A percentile compares a stretch with the other conserved stretches of the same genome.
Evolutionary conservation across 2,113 vertebrate genomes (phyloP).

Genomic region (Ovibos moschatus): DNA sequence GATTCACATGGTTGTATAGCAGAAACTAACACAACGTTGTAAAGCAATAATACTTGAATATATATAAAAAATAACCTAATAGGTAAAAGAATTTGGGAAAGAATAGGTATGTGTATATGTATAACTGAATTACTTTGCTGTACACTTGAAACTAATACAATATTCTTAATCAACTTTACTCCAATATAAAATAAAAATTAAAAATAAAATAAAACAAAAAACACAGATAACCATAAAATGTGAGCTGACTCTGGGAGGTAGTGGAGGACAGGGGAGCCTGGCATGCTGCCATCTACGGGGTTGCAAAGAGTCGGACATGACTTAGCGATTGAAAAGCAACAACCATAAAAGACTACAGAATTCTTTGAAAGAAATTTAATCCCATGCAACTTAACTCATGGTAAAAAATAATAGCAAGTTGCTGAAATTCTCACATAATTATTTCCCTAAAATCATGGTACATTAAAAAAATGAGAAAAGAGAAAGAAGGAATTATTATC

Average conservation of each 20-base stretch:
- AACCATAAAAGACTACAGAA: neutral
- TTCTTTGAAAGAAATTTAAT: neutral
- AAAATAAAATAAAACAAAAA: neutral
- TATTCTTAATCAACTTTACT: neutral
- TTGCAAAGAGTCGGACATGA: neutral
- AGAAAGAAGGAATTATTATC: neutral
- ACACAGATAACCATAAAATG: neutral
- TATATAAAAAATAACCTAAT: neutral
- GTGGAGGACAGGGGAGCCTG: neutral
- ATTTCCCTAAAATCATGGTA: neutral
- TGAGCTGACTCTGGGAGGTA: neutral
- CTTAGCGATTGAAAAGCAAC: neutral
- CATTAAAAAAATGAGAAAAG: neutral
- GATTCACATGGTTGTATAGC: neutral
- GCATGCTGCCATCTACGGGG: neutral
- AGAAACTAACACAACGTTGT: neutral
- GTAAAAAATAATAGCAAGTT: neutral
- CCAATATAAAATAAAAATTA: neutral
- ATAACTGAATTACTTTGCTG: neutral
- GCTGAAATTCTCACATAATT: neutral
- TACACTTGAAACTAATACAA: neutral
- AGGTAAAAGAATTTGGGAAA: neutral
- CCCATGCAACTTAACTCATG: neutral
- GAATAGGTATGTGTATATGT: neutral
- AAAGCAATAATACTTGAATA: neutral